Evolutionary conservation across 2,113 vertebrate genomes (phyloP).

Genomic region (Sinocyclocheilus anshuiensis): DNA sequence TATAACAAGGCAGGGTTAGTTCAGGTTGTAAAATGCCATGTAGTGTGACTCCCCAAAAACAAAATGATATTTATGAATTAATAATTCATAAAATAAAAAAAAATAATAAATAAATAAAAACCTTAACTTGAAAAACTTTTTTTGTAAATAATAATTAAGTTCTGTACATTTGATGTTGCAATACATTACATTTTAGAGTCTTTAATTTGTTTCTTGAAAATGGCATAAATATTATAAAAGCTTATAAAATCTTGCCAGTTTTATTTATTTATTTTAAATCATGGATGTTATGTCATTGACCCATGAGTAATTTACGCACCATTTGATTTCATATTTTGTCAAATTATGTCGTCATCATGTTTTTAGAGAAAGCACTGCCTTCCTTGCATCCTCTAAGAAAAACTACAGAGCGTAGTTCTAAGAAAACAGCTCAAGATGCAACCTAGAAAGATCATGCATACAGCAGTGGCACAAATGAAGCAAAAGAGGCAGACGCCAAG

Average conservation of each 20-base stretch:
- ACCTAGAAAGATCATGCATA: not conserved
- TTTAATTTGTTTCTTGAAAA: no score
- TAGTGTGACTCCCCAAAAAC: no score
- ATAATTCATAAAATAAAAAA: no score
- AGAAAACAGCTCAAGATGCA: not conserved
- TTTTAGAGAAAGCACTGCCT: not conserved
- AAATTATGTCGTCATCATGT: not conserved
- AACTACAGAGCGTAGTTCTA: not conserved
- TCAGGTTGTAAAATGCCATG: not conserved
- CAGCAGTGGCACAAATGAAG: not conserved
- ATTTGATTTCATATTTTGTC: not conserved
- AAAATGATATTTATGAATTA: no score
- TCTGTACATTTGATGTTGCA: not conserved
- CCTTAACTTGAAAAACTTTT: no score
- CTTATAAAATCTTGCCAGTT: no score
- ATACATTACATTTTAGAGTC: no score
- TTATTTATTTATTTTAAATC: not conserved
- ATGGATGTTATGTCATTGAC: not conserved
- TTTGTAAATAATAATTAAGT: not conserved
- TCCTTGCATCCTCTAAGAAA: not conserved
- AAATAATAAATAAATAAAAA: no score
- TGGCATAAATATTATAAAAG: no score
- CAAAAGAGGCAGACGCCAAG: not conserved
- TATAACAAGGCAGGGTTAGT: not conserved
- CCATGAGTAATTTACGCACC: not conserved